A percentile compares a stretch with the other conserved stretches of the same genome.
Conservation (phyloP, 1,140 invertebrate genomes). For the Condylostylus longicornis region DNA sequence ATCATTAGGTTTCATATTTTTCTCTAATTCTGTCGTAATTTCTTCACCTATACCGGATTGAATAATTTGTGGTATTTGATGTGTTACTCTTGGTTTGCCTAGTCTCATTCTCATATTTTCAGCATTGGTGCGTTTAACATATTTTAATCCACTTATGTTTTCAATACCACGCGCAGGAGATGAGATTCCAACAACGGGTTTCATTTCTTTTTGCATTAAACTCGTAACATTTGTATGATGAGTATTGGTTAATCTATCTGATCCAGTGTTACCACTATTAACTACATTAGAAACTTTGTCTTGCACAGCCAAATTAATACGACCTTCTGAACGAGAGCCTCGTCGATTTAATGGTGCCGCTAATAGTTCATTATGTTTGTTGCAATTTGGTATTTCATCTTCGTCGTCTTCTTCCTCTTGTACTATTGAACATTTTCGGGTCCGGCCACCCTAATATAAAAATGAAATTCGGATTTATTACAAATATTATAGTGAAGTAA, state of each 20-base stretch:
- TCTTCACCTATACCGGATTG: too few relatives aligned
- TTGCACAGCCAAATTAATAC: constrained; percentile 40
- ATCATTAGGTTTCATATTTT: too few relatives aligned
- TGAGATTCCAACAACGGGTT: constrained; percentile 9
- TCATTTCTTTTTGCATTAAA: constrained; percentile 4
- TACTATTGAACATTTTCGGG: constrained; percentile 75
- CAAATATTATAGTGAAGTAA: neutral
- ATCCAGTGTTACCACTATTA: too few relatives aligned
- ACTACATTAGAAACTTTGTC: constrained; percentile 35
- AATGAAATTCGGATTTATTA: neutral
- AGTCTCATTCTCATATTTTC: too few relatives aligned
- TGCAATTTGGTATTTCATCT: constrained; percentile 31
- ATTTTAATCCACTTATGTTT: neutral
- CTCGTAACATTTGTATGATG: too few relatives aligned
- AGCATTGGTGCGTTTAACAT: too few relatives aligned
- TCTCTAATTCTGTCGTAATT: too few relatives aligned
- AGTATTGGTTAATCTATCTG: too few relatives aligned
- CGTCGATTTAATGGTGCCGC: constrained; percentile 28
- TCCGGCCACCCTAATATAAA: constrained; percentile 32
- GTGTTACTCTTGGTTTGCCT: too few relatives aligned
- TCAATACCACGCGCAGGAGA: too few relatives aligned
- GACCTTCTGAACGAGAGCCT: constrained; percentile 45
- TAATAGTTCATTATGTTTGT: constrained; percentile 32
- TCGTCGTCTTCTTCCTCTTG: constrained; percentile 72
- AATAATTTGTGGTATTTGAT: too few relatives aligned